A percentile compares a stretch with the other conserved stretches of the same genome.
phyloP scores from a whole-genome alignment of 2,113 vertebrate genomes.

The Oxyura jamaicensis region DNA sequence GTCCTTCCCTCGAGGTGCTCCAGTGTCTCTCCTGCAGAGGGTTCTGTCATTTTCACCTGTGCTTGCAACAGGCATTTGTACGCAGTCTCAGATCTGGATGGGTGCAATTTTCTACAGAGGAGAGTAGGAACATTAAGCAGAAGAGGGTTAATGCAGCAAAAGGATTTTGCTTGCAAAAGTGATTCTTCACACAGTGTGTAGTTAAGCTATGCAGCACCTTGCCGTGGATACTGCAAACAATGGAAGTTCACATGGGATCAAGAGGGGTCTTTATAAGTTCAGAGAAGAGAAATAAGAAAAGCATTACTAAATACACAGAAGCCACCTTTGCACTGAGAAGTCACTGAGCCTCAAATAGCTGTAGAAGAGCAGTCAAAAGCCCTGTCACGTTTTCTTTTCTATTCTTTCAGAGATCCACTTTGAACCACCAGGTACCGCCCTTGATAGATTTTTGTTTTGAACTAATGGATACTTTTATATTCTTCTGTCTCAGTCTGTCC shows the following conservation, averaged over 20 bases:
- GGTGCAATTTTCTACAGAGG: not conserved
- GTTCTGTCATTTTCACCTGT: not conserved
- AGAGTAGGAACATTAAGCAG: not conserved
- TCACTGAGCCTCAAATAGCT: not conserved
- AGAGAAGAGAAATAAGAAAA: not conserved
- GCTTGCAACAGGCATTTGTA: not conserved
- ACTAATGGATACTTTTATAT: not conserved
- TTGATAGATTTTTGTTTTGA: not conserved
- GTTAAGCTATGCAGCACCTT: not conserved
- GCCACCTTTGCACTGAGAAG: not conserved
- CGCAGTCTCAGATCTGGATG: not conserved
- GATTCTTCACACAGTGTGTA: not conserved
- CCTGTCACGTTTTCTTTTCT: not conserved
- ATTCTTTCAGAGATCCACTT: not conserved
- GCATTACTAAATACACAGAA: not conserved
- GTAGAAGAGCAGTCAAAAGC: not conserved
- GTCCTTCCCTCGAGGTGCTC: not conserved
- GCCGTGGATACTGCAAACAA: not conserved
- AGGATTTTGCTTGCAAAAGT: not conserved
- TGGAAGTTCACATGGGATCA: not conserved
- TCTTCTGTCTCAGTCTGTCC: not conserved
- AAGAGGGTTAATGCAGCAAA: not conserved
- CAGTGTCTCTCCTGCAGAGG: not conserved
- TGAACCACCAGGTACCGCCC: not conserved
- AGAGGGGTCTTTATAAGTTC: not conserved